Evolutionary conservation across 2,797 vertebrate genomes (phyloP).

Genomic region (Adelosebastes latens): DNA sequence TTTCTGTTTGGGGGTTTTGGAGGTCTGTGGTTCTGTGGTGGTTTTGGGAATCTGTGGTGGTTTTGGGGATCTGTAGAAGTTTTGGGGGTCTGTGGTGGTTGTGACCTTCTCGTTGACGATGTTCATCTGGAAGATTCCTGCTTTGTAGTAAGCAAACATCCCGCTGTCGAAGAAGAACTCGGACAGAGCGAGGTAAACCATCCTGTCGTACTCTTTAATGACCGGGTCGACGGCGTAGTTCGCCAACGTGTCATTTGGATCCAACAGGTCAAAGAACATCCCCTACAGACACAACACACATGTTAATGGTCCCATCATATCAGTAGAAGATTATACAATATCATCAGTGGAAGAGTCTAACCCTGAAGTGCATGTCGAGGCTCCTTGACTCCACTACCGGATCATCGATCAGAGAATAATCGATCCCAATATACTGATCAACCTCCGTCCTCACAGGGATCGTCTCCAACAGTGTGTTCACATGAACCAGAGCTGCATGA

Average conservation of each 20-base stretch:
- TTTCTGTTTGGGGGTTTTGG: neutral
- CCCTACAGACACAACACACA: slow-evolving; percentile 48
- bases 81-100: neutral
- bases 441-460: slow-evolving; percentile 91
- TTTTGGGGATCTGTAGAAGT: neutral
- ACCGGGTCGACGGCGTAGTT: slow-evolving; percentile 87
- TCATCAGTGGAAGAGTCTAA: slow-evolving; percentile 46
- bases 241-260: slow-evolving; percentile 77
- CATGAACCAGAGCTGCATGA: slow-evolving; percentile 87
- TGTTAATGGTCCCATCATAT: neutral
- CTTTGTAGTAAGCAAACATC: slow-evolving; percentile 90
- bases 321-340: too few relatives aligned
- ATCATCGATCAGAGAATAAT: slow-evolving; percentile 92
- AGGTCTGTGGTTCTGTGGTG: neutral
- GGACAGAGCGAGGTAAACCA: slow-evolving; percentile 95
- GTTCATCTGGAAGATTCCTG: slow-evolving; percentile 84
- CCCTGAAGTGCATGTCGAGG: slow-evolving; percentile 94
- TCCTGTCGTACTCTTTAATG: slow-evolving; percentile 88
- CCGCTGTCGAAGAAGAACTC: slow-evolving; percentile 97
- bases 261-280: slow-evolving; percentile 87
- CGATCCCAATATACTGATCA: slow-evolving; percentile 89
- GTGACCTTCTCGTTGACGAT: slow-evolving; percentile 88
- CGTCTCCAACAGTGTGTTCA: slow-evolving; percentile 90
- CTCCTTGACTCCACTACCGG: slow-evolving; percentile 83
- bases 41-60: neutral